Evolutionary conservation across 2,113 vertebrate species (phyloP).

Genomic region (Alosa alosa): DNA sequence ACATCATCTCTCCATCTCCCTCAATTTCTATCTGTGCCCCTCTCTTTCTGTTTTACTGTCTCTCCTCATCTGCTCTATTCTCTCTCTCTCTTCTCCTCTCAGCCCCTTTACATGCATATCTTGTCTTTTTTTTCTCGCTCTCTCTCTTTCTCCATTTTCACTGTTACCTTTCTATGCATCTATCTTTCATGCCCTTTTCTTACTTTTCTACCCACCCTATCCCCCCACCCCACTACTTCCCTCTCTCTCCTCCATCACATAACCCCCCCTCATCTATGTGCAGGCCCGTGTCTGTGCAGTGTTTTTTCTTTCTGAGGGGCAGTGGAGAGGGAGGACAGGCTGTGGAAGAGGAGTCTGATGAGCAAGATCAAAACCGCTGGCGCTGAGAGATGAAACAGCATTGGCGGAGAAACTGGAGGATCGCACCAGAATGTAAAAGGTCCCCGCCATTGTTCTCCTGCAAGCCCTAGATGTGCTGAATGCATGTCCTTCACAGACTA

Average conservation of each 20-base stretch:
- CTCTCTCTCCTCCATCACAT: neutral
- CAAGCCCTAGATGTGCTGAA: slow-evolving; percentile 20
- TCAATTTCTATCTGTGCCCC: slow-evolving; percentile 23
- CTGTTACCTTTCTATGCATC: neutral
- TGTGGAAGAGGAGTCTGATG: slow-evolving; percentile 1
- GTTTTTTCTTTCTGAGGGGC: neutral
- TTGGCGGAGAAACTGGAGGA: neutral
- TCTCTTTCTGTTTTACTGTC: neutral
- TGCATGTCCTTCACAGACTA: neutral
- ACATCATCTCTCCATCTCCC: slow-evolving; percentile 44
- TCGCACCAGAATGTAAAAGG: slow-evolving; percentile 10
- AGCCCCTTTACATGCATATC: neutral
- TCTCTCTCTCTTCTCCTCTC: neutral
- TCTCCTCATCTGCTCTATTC: neutral
- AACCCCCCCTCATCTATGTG: neutral
- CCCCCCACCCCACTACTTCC: neutral
- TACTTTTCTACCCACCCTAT: neutral
- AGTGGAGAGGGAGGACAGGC: neutral
- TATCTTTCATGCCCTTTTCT: neutral
- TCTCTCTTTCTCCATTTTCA: neutral
- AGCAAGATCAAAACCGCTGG: slow-evolving; percentile 7
- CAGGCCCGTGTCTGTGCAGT: neutral
- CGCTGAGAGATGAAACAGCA: neutral
- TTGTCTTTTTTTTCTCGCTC: slow-evolving; percentile 23
- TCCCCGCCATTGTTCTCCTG: neutral